A percentile compares a stretch with the other conserved stretches of the same genome.
These are phyloP conservation scores for Endotricha flammealis DNA, from an alignment of 2,888 invertebrate species.

Conservation along the genomic window DNA sequence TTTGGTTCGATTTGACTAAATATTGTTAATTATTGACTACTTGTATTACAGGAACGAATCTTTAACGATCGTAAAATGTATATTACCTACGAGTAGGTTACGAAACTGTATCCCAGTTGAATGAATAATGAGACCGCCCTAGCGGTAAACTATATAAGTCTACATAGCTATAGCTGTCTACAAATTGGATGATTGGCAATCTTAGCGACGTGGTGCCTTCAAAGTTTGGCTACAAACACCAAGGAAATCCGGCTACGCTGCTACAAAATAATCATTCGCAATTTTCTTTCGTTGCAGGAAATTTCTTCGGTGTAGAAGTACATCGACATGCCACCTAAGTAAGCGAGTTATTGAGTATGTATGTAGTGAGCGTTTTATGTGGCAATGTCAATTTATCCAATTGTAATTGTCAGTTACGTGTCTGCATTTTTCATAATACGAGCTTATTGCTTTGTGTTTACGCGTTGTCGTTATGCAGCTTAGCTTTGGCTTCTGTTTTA, in stretches of 20 bases:
- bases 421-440: neutral
- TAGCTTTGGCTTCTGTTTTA: constrained; percentile 9
- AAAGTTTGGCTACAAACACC: too few species aligned
- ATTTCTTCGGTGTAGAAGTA: constrained; percentile 59
- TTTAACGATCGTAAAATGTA: too few species aligned
- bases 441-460: neutral
- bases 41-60: too few species aligned
- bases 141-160: neutral
- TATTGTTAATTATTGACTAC: too few species aligned
- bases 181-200: too few species aligned
- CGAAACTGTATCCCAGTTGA: constrained; percentile 11
- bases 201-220: too few species aligned
- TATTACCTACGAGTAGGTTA: too few species aligned
- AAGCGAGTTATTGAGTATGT: constrained; percentile 39
- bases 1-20: too few species aligned
- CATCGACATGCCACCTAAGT: constrained; percentile 74
- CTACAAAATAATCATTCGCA: constrained; percentile 24
- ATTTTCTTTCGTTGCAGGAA: constrained; percentile 69
- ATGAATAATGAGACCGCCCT: constrained; percentile 24
- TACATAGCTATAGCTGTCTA: too few species aligned
- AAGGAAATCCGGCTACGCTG: too few species aligned
- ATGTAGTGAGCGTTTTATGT: constrained; percentile 6
- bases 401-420: constrained; percentile 3
- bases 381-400: constrained; percentile 7
- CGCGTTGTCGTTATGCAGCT: neutral